Base-by-base conservation (phyloP, 2,797 vertebrate genomes). In the Takifugu rubripes region DNA sequence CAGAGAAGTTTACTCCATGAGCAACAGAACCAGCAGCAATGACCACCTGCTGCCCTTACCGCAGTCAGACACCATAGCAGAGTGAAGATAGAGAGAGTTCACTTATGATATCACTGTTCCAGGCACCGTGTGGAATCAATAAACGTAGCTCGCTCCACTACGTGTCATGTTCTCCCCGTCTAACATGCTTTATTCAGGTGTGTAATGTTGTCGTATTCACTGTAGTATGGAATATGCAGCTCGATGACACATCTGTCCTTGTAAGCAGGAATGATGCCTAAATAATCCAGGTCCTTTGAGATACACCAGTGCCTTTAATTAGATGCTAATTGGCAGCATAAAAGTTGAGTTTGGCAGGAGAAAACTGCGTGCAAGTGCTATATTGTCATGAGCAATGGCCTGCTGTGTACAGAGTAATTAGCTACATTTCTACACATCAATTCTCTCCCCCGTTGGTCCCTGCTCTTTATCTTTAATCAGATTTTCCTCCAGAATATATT, bases 321-420 rank as follows among this genome's bases (percentile, higher is more conserved):
- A 76, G 57, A 52, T 51, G 31, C 72, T 84, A 75, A 78, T 77
- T 78, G 59, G 70, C 52, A 33, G 45, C 50, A 77, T 42, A 49
- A 27, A 14, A 59, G 44, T 45, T 11, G 16, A 66, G 47, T 49
- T 49, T 67, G 59, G 72, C 64, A 58, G 50, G 56, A 49, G 49
- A 21, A 69, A 68, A 43, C 9, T 24, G 40, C 57, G 47, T 14
- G 12, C 58, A 45, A 54, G 12, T 52, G 47, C 5, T 26, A 21
- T 60, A 26, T 44, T 29, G 21, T 14, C 33, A 17, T 43, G 56
- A 26, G 27, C 48, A 60, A 51, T 25, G 61, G 14, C 59, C 27
- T 55, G 56, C 51, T 62, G 60, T 58, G 42, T 77, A 72, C 5
- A 52, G 53, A 67, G 36, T 66, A 81, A 78, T 79, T 65, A 75